Conservation (phyloP, 1,140 invertebrate genomes). For the Teleopsis dalmanni region DNA sequence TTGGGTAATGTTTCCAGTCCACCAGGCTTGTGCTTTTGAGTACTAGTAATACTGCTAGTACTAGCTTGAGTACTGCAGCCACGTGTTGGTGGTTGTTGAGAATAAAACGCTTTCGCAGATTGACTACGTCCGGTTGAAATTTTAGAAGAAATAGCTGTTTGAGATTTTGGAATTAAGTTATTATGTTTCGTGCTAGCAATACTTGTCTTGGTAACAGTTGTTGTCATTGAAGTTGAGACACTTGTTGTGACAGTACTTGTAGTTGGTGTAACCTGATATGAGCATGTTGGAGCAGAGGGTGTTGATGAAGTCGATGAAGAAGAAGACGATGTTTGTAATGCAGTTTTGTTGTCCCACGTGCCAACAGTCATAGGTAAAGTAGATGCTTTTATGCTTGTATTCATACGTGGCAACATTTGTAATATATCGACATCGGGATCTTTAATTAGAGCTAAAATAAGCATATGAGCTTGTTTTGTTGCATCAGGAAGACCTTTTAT, state of each 20-base stretch:
- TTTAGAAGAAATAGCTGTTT: no score
- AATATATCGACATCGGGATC: constrained; percentile 88
- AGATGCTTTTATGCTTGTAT: constrained; percentile 44
- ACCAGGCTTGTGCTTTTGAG: constrained; percentile 7
- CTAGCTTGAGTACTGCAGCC: not conserved
- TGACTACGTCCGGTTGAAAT: constrained; percentile 13
- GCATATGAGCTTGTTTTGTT: constrained; percentile 77
- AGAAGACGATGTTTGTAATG: constrained; percentile 46
- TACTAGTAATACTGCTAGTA: not conserved
- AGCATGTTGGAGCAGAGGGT: constrained; percentile 20
- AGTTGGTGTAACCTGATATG: constrained; percentile 14
- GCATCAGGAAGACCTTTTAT: constrained; percentile 90
- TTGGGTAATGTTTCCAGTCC: no score
- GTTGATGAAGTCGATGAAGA: constrained; percentile 20
- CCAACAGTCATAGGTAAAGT: constrained; percentile 44
- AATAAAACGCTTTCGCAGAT: constrained; percentile 12
- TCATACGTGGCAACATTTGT: constrained; percentile 69
- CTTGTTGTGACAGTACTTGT: constrained; percentile 12
- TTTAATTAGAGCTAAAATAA: constrained; percentile 81
- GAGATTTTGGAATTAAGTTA: not conserved
- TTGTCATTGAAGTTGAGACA: no score
- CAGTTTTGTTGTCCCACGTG: constrained; percentile 40
- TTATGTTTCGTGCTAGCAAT: not conserved
- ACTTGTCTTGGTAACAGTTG: no score
- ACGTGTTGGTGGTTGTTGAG: constrained; percentile 16